Conservation (phyloP, 2,797 vertebrate genomes). For the Spinibarbus caldwelli region DNA sequence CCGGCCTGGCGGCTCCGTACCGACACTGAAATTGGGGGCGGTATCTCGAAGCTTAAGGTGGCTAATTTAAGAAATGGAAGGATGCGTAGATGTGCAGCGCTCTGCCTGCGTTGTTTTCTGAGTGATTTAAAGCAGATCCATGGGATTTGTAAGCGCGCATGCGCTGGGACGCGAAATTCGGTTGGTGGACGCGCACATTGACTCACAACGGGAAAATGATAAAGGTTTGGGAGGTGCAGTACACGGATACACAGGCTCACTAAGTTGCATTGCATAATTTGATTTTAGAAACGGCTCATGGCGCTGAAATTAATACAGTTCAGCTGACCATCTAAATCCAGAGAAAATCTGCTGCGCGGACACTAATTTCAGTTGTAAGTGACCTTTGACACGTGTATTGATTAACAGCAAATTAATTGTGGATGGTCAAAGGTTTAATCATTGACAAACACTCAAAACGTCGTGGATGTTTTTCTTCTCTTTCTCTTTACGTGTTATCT, state of each 20-base stretch:
- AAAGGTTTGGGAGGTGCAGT: conserved; percentile 48
- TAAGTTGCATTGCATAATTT: neutral
- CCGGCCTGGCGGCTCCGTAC: conserved; percentile 90
- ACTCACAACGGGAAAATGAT: neutral
- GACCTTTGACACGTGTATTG: neutral
- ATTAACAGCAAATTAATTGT: neutral
- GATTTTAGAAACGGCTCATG: neutral
- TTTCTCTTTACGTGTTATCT: no score
- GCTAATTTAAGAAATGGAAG: conserved; percentile 81
- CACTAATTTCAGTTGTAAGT: conserved; percentile 21
- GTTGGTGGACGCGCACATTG: conserved; percentile 51
- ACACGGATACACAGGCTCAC: neutral
- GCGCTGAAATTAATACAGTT: neutral
- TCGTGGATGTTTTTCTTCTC: neutral
- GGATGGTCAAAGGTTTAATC: neutral
- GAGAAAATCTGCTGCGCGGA: neutral
- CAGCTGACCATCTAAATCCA: neutral
- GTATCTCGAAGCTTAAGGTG: conserved; percentile 86
- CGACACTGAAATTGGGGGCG: conserved; percentile 89
- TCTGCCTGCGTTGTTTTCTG: conserved; percentile 71
- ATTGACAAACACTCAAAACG: neutral
- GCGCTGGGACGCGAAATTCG: conserved; percentile 63
- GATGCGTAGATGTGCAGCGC: conserved; percentile 66
- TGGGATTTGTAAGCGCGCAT: conserved; percentile 77
- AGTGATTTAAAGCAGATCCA: conserved; percentile 73